A percentile compares a stretch with the other conserved stretches of the same genome.
Evolutionary conservation across 2,888 invertebrate genomes (phyloP).

Genomic region (Lasioglossum figueresi): DNA sequence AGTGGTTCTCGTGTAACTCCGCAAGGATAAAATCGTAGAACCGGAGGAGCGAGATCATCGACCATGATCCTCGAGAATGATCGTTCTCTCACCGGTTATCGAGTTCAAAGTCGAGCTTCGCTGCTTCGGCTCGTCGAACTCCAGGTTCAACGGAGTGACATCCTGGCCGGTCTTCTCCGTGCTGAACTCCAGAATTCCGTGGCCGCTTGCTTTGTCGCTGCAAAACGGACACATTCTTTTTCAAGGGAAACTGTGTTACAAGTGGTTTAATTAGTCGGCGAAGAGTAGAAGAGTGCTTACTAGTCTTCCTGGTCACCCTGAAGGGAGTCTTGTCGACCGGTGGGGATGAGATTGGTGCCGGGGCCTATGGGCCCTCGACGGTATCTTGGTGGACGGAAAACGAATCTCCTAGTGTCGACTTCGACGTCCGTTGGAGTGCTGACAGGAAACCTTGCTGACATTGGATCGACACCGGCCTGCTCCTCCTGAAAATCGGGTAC

Average conservation of each 20-base stretch:
- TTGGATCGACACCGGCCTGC: slow-evolving; percentile 86
- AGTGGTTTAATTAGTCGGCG: neutral
- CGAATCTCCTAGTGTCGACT: slow-evolving; percentile 84
- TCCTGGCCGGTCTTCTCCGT: slow-evolving; percentile 95
- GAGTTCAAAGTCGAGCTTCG: slow-evolving; percentile 90
- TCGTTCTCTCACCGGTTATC: slow-evolving; percentile 87
- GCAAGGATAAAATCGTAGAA: slow-evolving; percentile 11
- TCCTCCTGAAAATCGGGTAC: slow-evolving; percentile 84
- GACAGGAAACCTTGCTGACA: slow-evolving; percentile 81
- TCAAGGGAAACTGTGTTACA: neutral
- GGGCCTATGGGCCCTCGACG: slow-evolving; percentile 77
- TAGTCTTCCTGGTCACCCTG: slow-evolving; percentile 82
- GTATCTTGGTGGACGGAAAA: slow-evolving; percentile 83
- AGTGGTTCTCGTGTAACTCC: slow-evolving; percentile 16
- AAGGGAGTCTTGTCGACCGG: slow-evolving; percentile 79
- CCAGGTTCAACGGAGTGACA: slow-evolving; percentile 93
- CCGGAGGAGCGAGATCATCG: slow-evolving; percentile 12
- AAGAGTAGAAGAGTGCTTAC: slow-evolving; percentile 66
- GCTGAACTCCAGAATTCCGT: slow-evolving; percentile 92
- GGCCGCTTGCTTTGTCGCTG: slow-evolving; percentile 85
- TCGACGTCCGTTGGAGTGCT: slow-evolving; percentile 83
- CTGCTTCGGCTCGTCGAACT: slow-evolving; percentile 89
- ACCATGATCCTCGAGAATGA: neutral
- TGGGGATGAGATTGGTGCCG: slow-evolving; percentile 78
- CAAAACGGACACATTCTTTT: neutral